Base-by-base conservation (phyloP, 2,888 invertebrate species). In the Bombylius major region DNA sequence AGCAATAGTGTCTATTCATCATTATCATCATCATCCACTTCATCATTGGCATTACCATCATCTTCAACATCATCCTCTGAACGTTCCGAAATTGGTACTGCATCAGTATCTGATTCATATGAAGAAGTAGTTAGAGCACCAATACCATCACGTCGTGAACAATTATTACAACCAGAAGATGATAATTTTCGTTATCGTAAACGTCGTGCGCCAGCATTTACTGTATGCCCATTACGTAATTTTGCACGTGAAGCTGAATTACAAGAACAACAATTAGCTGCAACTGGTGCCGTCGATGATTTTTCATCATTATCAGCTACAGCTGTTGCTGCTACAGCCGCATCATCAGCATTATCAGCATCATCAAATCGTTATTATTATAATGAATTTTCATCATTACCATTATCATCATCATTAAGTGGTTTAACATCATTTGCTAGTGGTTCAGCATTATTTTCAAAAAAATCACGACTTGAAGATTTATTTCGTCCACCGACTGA, bases 401-500 rank as follows among this genome's bases (percentile, higher is more conserved):
- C 50, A 7, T 50, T 56, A 48, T 44, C 56, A 12, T 31, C 50
- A 34, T 54, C 54, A 42, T n/a, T 45, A 32, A 45, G 32, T 50
- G 11, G 34, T 14, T 7, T 3, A 9, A 44, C 47, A 46, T 13
- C 39, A 46, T 9, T 47, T 39, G 11, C 36, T 52, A 23, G 5
- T 48, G 7, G 50, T 47, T 23, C 36, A 36, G 11, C 11, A 5
- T 11, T 11, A 11, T 7, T 74, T 69, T 74, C 34, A 11, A 55
- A 55, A 55, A 14, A 74, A 47, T 73, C 73, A 62, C 79, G 82
- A 42, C 70, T 86, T 46, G 83, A 83, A 68, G 83, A 84, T 66
- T 72, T 86, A 31, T 86, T 82, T 67, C 76, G 72, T 53, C 86
- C 86, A 9, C 86, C 86, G 1, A 76, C 82, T 56, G 84, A 85